These are phyloP conservation scores for Drosophila niveifrons DNA, from an alignment of 2,888 invertebrate species.

Conservation along the genomic window DNA sequence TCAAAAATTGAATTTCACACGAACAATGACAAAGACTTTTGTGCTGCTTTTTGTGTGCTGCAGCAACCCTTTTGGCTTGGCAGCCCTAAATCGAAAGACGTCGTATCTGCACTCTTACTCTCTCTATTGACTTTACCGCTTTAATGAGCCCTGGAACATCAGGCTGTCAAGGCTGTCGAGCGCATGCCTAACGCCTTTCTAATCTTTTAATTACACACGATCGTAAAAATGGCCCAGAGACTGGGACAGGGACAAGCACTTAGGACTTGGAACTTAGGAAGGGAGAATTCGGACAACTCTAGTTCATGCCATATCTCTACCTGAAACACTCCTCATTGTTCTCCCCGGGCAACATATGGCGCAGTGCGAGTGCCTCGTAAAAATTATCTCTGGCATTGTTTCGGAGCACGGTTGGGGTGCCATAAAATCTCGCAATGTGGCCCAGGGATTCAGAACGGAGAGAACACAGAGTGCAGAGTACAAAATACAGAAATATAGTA, in stretches of 20 bases:
- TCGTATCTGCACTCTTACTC: neutral
- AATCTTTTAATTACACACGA: constrained; percentile 72
- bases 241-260: neutral
- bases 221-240: constrained; percentile 42
- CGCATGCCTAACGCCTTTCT: constrained; percentile 72
- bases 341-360: constrained; percentile 63
- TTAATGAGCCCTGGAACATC: constrained; percentile 62
- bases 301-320: constrained; percentile 28
- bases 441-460: constrained; percentile 18
- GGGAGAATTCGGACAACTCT: neutral
- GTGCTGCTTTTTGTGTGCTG: neutral
- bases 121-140: constrained; percentile 67
- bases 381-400: constrained; percentile 76
- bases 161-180: constrained; percentile 67
- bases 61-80: constrained; percentile 35
- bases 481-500: constrained; percentile 9
- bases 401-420: constrained; percentile 70
- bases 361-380: constrained; percentile 65
- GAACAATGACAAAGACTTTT: constrained; percentile 49
- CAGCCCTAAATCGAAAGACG: neutral
- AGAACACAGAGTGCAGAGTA: neutral
- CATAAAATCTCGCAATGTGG: constrained; percentile 67
- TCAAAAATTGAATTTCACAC: constrained; percentile 67
- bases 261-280: constrained; percentile 10
- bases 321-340: constrained; percentile 22